Evolutionary conservation across 2,797 vertebrate genomes (phyloP).

Genomic region (Phalanger gymnotis): DNA sequence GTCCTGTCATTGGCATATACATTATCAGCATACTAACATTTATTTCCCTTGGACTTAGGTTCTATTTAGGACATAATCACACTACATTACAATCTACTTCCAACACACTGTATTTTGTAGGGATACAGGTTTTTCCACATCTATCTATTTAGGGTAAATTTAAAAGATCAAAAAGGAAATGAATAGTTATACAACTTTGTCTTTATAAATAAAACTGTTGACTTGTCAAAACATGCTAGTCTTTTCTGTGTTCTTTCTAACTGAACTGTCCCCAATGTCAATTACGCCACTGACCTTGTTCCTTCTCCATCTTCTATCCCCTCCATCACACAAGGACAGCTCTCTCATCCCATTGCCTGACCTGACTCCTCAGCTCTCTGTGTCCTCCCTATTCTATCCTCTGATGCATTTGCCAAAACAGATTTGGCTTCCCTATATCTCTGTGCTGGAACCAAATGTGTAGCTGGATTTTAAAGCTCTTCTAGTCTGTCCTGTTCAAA

Average conservation of each 20-base stretch:
- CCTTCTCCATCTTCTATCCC: not conserved
- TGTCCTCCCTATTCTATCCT: not conserved
- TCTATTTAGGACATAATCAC: not conserved
- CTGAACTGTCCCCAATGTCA: not conserved
- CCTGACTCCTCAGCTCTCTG: not conserved
- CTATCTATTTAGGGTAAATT: not conserved
- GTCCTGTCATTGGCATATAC: not conserved
- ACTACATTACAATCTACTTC: not conserved
- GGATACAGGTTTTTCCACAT: not conserved
- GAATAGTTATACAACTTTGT: not conserved
- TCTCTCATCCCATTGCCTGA: not conserved
- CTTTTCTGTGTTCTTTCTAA: not conserved
- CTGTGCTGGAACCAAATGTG: not conserved
- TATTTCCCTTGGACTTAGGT: not conserved
- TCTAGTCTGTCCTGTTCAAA: not conserved
- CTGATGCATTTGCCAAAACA: not conserved
- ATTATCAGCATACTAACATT: not conserved
- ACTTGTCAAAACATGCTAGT: not conserved
- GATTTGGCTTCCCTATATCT: not conserved
- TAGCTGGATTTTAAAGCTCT: not conserved
- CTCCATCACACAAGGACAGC: not conserved
- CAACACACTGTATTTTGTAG: not conserved
- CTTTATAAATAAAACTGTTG: not conserved
- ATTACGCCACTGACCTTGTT: not conserved
- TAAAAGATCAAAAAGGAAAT: not conserved